Conservation (phyloP, 1,140 invertebrate species). For the Drosophila sproati region DNA sequence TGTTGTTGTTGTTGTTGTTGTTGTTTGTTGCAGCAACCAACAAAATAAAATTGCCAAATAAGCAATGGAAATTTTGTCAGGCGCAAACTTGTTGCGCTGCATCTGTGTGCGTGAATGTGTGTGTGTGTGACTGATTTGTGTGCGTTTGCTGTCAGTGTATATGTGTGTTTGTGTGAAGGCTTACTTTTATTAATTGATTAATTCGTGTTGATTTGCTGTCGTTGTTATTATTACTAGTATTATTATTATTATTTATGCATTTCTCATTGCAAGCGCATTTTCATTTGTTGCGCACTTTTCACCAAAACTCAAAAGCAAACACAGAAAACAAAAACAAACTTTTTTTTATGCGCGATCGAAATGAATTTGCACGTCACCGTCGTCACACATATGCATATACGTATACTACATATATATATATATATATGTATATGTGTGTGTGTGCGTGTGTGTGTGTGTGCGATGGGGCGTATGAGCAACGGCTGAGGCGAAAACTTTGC, state of each 20-base stretch:
- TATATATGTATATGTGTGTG: slow-evolving; percentile 33
- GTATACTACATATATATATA: slow-evolving; percentile 4
- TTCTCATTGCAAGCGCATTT: slow-evolving; percentile 33
- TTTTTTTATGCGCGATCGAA: slow-evolving; percentile 38
- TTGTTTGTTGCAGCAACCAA: slow-evolving; percentile 20
- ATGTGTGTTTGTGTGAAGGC: slow-evolving; percentile 38
- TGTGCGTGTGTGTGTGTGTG: slow-evolving; percentile 31
- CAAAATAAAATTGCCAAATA: slow-evolving; percentile 54
- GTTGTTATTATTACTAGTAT: neutral
- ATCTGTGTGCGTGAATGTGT: slow-evolving; percentile 19
- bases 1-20: neutral
- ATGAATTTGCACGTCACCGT: slow-evolving; percentile 46
- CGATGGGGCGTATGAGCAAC: slow-evolving; percentile 79
- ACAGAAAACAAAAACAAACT: slow-evolving; percentile 41
- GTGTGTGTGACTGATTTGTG: slow-evolving; percentile 15
- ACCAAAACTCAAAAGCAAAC: slow-evolving; percentile 44
- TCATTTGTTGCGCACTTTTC: slow-evolving; percentile 52
- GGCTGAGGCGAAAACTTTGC: slow-evolving; percentile 73
- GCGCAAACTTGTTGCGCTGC: slow-evolving; percentile 74
- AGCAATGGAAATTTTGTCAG: slow-evolving; percentile 78
- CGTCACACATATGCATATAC: slow-evolving; percentile 28
- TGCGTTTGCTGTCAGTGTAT: slow-evolving; percentile 1
- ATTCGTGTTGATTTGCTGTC: slow-evolving; percentile 41
- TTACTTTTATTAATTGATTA: slow-evolving; percentile 70
- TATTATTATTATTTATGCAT: slow-evolving; percentile 5